Evolutionary conservation across 2,888 invertebrate genomes (phyloP).

Genomic region (Acleris cristana): DNA sequence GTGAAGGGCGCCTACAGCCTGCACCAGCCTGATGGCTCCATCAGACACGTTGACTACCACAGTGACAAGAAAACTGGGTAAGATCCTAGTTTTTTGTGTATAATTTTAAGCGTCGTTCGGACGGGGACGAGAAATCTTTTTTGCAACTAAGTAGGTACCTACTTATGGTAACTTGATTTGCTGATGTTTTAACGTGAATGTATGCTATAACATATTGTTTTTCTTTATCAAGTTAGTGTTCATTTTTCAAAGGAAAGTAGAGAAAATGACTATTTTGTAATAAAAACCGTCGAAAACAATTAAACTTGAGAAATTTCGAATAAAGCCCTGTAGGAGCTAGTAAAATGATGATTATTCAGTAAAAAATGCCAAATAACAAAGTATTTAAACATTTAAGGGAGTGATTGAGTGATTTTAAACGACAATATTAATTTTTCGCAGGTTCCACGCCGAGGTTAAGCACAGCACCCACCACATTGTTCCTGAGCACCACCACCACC

Average conservation of each 20-base stretch:
- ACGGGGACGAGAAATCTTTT: too few relatives aligned
- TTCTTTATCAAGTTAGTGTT: too few relatives aligned
- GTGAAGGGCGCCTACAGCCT: constrained; percentile 77
- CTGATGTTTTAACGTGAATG: too few relatives aligned
- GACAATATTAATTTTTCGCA: constrained; percentile 15
- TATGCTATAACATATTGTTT: too few relatives aligned
- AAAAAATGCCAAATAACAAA: too few relatives aligned
- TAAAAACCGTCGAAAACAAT: too few relatives aligned
- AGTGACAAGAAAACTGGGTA: constrained; percentile 49
- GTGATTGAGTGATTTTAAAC: neutral
- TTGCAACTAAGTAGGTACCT: too few relatives aligned
- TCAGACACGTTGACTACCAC: constrained; percentile 45
- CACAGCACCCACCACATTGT: constrained; percentile 43
- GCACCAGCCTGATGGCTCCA: constrained; percentile 68
- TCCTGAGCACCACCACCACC: constrained; percentile 41
- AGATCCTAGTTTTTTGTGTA: constrained; percentile 21
- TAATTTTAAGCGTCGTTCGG: neutral
- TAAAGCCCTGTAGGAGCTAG: too few relatives aligned
- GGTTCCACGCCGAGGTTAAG: constrained; percentile 43
- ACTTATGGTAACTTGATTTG: too few relatives aligned
- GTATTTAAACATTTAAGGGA: neutral
- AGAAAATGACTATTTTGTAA: too few relatives aligned
- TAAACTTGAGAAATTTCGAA: too few relatives aligned
- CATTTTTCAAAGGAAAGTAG: too few relatives aligned
- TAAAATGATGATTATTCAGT: neutral